Evolutionary conservation across 2,113 vertebrate genomes (phyloP).

Genomic region (Tragelaphus imberbis): DNA sequence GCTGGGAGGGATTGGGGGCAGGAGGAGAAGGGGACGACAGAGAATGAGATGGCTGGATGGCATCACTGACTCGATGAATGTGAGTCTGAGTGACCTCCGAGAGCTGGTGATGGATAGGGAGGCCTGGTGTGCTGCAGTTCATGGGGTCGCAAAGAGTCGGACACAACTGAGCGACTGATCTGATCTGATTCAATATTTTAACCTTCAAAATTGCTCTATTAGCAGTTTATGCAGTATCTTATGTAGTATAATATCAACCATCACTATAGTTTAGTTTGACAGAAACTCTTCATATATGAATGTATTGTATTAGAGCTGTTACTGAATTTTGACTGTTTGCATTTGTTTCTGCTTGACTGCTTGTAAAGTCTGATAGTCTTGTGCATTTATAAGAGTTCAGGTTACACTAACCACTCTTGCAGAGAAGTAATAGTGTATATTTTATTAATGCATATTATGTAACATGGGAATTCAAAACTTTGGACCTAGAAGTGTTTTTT

Average conservation of each 20-base stretch:
- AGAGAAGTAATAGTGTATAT: not conserved
- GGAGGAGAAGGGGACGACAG: too few species aligned
- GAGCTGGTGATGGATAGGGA: too few species aligned
- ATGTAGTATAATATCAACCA: not conserved
- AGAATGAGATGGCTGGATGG: too few species aligned
- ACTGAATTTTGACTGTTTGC: not conserved
- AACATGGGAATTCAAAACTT: slow-evolving; percentile 1
- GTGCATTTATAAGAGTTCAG: not conserved
- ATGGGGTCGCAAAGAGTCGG: too few species aligned
- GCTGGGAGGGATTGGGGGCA: too few species aligned
- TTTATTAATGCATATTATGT: not conserved
- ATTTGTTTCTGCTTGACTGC: not conserved
- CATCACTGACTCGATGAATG: too few species aligned
- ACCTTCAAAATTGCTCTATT: not conserved
- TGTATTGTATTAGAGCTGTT: not conserved
- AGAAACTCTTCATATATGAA: not conserved
- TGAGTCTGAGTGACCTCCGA: too few species aligned
- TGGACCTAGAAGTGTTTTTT: not conserved
- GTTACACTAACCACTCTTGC: not conserved
- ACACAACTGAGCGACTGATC: too few species aligned
- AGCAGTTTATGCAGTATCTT: not conserved
- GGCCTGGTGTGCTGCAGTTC: too few species aligned
- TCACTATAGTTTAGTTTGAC: not conserved
- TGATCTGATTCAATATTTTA: not conserved
- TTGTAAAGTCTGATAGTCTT: not conserved